These are phyloP conservation scores for Oncorhynchus keta DNA, from an alignment of 2,113 vertebrate species.

Conservation along the genomic window DNA sequence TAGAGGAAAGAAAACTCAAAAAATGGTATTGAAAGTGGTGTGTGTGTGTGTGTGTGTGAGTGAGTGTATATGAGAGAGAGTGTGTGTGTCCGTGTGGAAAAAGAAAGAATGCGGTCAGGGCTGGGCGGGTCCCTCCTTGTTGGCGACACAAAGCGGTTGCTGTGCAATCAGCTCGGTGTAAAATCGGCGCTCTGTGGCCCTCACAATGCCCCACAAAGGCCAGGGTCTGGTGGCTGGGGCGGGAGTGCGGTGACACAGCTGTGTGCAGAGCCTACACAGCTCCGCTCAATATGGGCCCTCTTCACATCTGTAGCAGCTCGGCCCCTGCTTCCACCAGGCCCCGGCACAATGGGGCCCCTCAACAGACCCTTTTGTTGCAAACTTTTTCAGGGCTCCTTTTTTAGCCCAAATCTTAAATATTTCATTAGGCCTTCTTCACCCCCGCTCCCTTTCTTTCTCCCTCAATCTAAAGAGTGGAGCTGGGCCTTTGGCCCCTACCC, in stretches of 20 bases:
- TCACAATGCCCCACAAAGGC: slow-evolving; percentile 83
- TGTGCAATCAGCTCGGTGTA: slow-evolving; percentile 82
- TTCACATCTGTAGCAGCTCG: slow-evolving; percentile 78
- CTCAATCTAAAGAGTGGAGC: slow-evolving; percentile 60
- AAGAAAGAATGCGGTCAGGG: slow-evolving; percentile 30
- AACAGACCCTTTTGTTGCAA: slow-evolving; percentile 77
- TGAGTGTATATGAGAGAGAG: slow-evolving; percentile 3
- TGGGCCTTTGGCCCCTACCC: slow-evolving; percentile 36
- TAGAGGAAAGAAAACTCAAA: slow-evolving; percentile 41
- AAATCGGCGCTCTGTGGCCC: slow-evolving; percentile 77
- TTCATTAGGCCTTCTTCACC: slow-evolving; percentile 79
- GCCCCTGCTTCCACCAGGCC: slow-evolving; percentile 75
- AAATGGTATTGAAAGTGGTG: neutral
- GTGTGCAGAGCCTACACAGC: slow-evolving; percentile 84
- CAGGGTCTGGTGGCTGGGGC: slow-evolving; percentile 83
- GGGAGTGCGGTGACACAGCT: slow-evolving; percentile 82
- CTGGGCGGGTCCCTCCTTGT: slow-evolving; percentile 60
- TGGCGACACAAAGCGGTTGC: slow-evolving; percentile 79
- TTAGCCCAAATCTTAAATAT: slow-evolving; percentile 84
- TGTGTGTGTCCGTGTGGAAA: neutral
- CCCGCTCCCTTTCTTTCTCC: slow-evolving; percentile 55
- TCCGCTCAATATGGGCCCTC: slow-evolving; percentile 83
- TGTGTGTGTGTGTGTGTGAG: slow-evolving; percentile 1
- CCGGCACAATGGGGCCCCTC: slow-evolving; percentile 71
- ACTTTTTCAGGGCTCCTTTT: slow-evolving; percentile 74